Conservation (phyloP, 2,797 vertebrate genomes). For the Anniella stebbinsi region DNA sequence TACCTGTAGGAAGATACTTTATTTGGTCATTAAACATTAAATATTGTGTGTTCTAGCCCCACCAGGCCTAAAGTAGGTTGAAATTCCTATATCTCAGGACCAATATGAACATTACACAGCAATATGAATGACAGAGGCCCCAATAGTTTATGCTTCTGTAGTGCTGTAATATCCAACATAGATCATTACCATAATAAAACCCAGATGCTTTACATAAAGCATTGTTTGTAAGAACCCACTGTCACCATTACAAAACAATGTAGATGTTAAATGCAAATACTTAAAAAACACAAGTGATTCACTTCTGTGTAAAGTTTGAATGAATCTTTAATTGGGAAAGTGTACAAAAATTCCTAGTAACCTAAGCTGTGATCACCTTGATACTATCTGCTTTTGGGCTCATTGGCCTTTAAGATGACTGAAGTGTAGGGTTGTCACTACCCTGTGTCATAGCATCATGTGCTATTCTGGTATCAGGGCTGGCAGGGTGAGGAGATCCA, state of each 20-base stretch:
- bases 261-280: background rate
- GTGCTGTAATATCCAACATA: background rate
- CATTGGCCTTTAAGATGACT: background rate
- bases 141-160: background rate
- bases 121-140: background rate
- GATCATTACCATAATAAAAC: background rate
- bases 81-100: background rate
- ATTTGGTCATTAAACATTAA: background rate
- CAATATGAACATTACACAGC: background rate
- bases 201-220: background rate
- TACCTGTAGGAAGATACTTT: background rate
- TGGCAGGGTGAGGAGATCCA: background rate
- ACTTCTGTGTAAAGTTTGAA: background rate
- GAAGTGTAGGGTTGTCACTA: background rate
- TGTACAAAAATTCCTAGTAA: conserved; percentile 67
- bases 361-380: conserved; percentile 72
- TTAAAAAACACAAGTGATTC: background rate
- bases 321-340: conserved; percentile 60
- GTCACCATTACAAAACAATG: background rate
- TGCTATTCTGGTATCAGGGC: background rate
- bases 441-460: background rate
- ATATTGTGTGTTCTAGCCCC: background rate
- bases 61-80: background rate
- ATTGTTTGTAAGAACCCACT: background rate
- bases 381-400: conserved; percentile 56